Evolutionary conservation across 2,113 vertebrate genomes (phyloP), one percentile per base, ranked within the genome.

Genomic region (Pelodiscus sinensis): DNA sequence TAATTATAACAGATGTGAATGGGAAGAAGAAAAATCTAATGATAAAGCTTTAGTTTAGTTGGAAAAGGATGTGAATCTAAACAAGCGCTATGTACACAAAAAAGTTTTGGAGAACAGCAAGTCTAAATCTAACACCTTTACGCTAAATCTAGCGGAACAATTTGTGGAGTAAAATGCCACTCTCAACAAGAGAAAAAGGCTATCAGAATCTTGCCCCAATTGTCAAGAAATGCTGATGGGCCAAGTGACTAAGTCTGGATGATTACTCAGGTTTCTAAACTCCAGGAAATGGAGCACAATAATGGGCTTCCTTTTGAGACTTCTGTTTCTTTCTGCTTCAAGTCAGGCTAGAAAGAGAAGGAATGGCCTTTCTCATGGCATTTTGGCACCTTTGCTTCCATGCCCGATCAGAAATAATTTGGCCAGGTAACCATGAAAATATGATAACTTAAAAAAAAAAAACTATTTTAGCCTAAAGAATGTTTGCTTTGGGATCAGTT

Each of bases 31-130:
- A 77, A 22, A 52, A 75, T 94, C 86, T 85, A 65, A 81, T 91
- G 84, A 90, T 35, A 89, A 96, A 92, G 91, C 93, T 90, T 92
- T 96, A 91, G 88, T 94, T 82, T 78, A 65, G 84, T 71, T 81
- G 0, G 14, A 92, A 90, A 92, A 78, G 83, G 60, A n/a, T 89
- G 83, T 92, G 87, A 96, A 93, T 92, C 94, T 88, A 82, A 87
- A 94, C 92, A 68, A 15, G 44, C 82, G 57, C 57, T 82, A 16
- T 94, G 93, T 84, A 95, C 89, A 93, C 94, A 94, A 89, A 92
- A 93, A 95, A 3, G 62, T 94, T 94, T 81, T 92, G 89, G 92
- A 86, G 93, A 89, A 94, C 71, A 91, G 58, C 12, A 0, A 78
- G 71, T 84, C 85, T 3, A 16, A 77, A 71, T 71, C 56, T 58